phyloP scores from a whole-genome alignment of 30 jellyfish, hydroid and myxozoan species.

The Aurelia aurita region DNA sequence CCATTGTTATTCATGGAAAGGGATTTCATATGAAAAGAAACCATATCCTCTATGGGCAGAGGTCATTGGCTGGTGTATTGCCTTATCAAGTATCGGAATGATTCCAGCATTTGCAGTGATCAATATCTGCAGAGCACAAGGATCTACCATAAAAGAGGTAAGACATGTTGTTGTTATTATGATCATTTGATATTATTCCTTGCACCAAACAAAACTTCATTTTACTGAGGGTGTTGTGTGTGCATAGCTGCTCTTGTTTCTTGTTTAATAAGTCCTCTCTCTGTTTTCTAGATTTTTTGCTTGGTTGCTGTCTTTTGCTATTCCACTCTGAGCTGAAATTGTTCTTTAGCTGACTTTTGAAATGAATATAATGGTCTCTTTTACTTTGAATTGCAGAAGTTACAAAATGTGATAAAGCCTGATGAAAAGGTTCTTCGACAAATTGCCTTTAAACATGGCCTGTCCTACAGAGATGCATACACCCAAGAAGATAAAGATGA shows the following conservation, averaged over 20 bases:
- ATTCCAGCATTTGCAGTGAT: conserved; percentile 77
- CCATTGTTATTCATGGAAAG: conserved; percentile 68
- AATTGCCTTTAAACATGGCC: conserved; percentile 58
- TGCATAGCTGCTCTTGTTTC: too few relatives aligned
- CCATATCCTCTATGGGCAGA: conserved; percentile 95
- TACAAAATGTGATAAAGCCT: conserved; percentile 37
- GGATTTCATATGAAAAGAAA: conserved; percentile 57
- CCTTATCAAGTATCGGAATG: conserved; percentile 61
- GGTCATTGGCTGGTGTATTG: conserved; percentile 85
- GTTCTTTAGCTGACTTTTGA: too few relatives aligned
- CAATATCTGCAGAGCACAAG: conserved; percentile 63
- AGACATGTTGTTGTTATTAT: neutral
- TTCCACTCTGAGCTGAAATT: too few relatives aligned
- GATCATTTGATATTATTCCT: too few relatives aligned
- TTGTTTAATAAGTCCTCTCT: too few relatives aligned
- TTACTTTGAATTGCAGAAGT: conserved; percentile 19
- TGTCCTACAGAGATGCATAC: conserved; percentile 13
- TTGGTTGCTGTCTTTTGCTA: too few relatives aligned
- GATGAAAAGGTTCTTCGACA: conserved; percentile 18
- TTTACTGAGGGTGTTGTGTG: too few relatives aligned
- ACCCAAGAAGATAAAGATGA: neutral
- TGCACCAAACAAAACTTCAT: too few relatives aligned
- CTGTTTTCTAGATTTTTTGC: too few relatives aligned
- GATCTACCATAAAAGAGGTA: conserved; percentile 67
- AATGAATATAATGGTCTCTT: too few relatives aligned